These are phyloP conservation scores for Eueides isabella DNA, from an alignment of 1,140 invertebrate genomes.

Conservation along the genomic window DNA sequence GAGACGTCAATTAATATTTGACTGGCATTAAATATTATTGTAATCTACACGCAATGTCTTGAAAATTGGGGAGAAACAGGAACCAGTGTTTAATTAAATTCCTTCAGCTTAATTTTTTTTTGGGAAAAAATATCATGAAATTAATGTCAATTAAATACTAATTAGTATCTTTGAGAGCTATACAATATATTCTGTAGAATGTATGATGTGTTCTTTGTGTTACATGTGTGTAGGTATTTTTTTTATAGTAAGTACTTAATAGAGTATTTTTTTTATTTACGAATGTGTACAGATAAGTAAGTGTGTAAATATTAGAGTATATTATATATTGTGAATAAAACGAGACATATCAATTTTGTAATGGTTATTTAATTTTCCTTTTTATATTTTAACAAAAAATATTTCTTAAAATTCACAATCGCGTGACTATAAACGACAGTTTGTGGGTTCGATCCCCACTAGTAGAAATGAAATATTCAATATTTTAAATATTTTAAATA, in stretches of 20 bases:
- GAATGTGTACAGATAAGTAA: constrained; percentile 55
- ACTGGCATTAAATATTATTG: neutral
- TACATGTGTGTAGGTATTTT: constrained; percentile 49
- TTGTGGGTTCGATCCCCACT: too few species aligned
- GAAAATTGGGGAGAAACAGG: too few species aligned
- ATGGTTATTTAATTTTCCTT: constrained; percentile 50
- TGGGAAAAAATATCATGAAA: too few species aligned
- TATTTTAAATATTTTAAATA: too few species aligned
- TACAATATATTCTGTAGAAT: constrained; percentile 7
- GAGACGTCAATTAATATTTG: neutral
- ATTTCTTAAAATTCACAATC: too few species aligned
- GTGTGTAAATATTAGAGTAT: constrained; percentile 45
- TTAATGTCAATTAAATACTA: neutral
- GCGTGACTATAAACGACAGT: too few species aligned
- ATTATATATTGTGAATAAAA: constrained; percentile 77
- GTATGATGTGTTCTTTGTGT: constrained; percentile 35
- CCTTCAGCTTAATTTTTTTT: too few species aligned
- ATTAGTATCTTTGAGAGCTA: constrained; percentile 24
- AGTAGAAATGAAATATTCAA: too few species aligned
- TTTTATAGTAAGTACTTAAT: constrained; percentile 69
- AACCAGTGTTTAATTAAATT: too few species aligned
- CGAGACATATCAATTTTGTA: constrained; percentile 79
- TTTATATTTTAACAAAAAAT: too few species aligned
- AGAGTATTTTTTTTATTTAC: constrained; percentile 61
- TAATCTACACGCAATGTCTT: too few species aligned